Base-by-base conservation (phyloP, 2,888 invertebrate genomes). In the Mechanitis mazaeus region DNA sequence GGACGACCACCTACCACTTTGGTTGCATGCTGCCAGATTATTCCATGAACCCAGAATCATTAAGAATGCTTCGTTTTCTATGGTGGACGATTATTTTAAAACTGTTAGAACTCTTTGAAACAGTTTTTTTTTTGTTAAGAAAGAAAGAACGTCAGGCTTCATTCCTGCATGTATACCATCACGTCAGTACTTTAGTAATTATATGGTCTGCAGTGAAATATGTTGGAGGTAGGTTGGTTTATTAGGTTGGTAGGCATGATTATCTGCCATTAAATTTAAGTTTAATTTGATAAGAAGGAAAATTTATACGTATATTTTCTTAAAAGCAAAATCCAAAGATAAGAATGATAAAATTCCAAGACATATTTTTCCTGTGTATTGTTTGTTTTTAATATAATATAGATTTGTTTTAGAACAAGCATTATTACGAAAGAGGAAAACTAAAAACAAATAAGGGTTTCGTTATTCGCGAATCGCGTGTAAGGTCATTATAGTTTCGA, bases 111-210 rank as follows among this genome's bases (percentile, higher is more conserved):
- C 80, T 95, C 2, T 71, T 91, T 0, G 95, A 95, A 78, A 95
- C 95, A 0, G 75, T 92, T 3, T 93, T 95, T 77, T 95, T 95
- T 74, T 83, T 94, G 12, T 75, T 95, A 69, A 90, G 95, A 64
- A 94, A 94, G 79, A 95, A 93, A 76, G 87, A 92, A 64, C 91
- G 91, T 54, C 95, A 95, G 83, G 93, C 94, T 5, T 92, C 95
- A 0, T 92, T 92, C 66, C 83, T 95, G 55, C 95, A 95, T 70
- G 83, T 95, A 2, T 95, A 95, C 74, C 95, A 95, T 81, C 95
- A 95, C 69, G 81, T 91, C 56, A 88, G 92, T 56, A 91, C 94
- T 0, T 76, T 93, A 45, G 74, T 91, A 11, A 83, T 94, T 3
- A 78, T 92, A 0, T 95, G 94, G 92, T 68, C 91, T 0, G 91